Evolutionary conservation across 2,113 vertebrate genomes (phyloP).

Genomic region (Halcyon malimbica): DNA sequence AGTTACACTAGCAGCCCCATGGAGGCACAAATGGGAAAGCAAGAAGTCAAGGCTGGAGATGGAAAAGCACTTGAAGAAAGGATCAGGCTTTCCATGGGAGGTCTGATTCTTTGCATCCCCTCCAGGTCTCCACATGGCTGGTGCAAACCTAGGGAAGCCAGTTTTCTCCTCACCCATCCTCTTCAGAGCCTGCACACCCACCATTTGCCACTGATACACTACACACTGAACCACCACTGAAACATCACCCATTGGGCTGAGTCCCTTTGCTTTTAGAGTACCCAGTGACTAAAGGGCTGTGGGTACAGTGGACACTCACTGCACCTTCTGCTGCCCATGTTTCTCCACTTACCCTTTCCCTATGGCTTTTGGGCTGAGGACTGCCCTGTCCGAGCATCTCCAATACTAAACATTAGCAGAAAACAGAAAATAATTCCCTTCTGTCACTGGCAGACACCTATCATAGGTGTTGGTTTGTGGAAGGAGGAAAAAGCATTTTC

Average conservation of each 20-base stretch:
- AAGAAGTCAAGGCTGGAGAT: neutral
- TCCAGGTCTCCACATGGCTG: neutral
- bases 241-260: neutral
- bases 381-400: neutral
- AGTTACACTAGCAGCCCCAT: neutral
- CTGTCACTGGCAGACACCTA: neutral
- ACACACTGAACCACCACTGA: neutral
- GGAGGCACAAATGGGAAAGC: neutral
- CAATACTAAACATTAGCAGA: neutral
- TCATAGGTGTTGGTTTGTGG: neutral
- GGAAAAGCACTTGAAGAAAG: neutral
- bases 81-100: neutral
- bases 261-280: neutral
- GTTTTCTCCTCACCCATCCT: neutral
- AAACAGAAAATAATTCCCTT: neutral
- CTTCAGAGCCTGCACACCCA: neutral
- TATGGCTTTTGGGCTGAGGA: neutral
- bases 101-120: neutral
- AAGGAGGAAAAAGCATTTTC: neutral
- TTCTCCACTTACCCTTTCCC: neutral
- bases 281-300: neutral
- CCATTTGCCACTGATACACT: rapidly evolving
- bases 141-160: neutral
- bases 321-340: neutral
- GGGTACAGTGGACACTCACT: neutral